These are phyloP conservation scores for Brachionus sp. DNA, from an alignment of 1,140 invertebrate genomes.

Conservation along the genomic window DNA sequence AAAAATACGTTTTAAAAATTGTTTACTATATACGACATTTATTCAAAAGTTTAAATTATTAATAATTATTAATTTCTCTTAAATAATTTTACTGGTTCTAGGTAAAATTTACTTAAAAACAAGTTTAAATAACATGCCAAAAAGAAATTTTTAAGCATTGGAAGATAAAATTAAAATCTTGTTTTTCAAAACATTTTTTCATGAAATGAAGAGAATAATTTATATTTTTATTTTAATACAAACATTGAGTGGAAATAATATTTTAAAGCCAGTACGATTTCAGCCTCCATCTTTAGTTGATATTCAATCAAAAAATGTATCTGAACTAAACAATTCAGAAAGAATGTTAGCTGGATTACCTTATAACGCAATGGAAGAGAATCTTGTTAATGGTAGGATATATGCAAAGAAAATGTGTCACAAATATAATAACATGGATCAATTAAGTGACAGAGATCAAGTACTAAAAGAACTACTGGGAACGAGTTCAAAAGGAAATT, in stretches of 20 bases:
- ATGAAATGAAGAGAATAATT: not conserved
- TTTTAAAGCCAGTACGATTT: not conserved
- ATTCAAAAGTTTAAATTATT: not conserved
- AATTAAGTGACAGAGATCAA: not conserved
- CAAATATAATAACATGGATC: not conserved
- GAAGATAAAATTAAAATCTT: no score
- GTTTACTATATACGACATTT: no score
- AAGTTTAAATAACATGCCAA: no score
- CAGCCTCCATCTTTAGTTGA: not conserved
- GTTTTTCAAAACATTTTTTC: not conserved
- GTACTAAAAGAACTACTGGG: slow-evolving; percentile 24
- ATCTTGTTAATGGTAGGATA: not conserved
- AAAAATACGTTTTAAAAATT: no score
- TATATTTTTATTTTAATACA: not conserved
- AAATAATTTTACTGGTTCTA: not conserved
- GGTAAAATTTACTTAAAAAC: not conserved
- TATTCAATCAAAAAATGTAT: not conserved
- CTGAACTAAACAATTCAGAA: not conserved
- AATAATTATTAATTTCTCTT: no score
- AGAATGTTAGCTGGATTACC: slow-evolving; percentile 16
- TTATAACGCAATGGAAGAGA: not conserved
- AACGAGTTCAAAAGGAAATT: not conserved
- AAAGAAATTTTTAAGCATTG: no score
- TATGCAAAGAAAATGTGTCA: not conserved
- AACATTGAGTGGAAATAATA: not conserved